These are phyloP conservation scores for Tachysurus vachellii DNA, from an alignment of 2,113 vertebrate species.

Conservation along the genomic window DNA sequence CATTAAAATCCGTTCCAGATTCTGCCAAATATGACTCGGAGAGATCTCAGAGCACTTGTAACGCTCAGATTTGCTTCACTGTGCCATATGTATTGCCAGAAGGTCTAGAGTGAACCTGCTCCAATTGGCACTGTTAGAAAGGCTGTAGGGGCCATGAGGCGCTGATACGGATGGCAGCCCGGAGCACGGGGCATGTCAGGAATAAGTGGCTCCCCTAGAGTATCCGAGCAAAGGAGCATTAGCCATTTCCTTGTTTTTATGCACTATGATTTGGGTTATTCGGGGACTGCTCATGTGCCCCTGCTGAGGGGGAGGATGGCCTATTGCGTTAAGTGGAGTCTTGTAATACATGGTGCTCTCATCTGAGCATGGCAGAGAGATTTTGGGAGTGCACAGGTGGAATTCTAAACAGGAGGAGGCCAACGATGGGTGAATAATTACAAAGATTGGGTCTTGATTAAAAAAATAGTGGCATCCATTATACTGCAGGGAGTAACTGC, in stretches of 20 bases:
- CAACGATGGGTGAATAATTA: constrained; percentile 37
- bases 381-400: constrained; percentile 16
- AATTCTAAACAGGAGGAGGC: constrained; percentile 46
- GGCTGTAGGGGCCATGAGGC: constrained; percentile 9
- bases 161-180: constrained; percentile 34
- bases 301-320: constrained; percentile 31
- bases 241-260: constrained; percentile 17
- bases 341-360: constrained; percentile 42
- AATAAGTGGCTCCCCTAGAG: constrained; percentile 10
- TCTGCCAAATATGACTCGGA: neutral
- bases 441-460: constrained; percentile 33
- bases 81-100: constrained; percentile 13
- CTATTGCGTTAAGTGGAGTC: constrained; percentile 36
- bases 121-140: constrained; percentile 17
- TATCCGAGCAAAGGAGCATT: constrained; percentile 28
- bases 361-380: constrained; percentile 16
- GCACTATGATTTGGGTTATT: constrained; percentile 16
- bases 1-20: neutral
- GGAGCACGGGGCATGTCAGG: constrained; percentile 34
- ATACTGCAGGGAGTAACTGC: constrained; percentile 28
- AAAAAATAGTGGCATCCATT: constrained; percentile 22
- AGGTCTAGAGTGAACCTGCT: constrained; percentile 1
- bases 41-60: neutral
- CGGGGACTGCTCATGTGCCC: constrained; percentile 3
- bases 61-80: neutral